Base-by-base conservation (phyloP, 2,888 invertebrate species). In the Iselma pallidipennis region DNA sequence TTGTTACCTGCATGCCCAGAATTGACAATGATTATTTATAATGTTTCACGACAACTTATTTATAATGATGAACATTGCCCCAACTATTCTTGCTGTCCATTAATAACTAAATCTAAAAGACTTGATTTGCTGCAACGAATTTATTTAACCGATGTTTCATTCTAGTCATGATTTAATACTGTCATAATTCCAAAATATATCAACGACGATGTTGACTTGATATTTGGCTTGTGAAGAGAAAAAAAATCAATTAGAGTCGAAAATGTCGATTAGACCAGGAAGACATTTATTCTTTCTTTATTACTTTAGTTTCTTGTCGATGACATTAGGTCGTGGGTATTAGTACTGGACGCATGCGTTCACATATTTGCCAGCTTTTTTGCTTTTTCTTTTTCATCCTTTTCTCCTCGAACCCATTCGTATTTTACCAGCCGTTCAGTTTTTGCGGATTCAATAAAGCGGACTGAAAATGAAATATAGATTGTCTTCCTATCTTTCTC, bases 391-490 rank as follows among this genome's bases (percentile, higher is more conserved):
- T 19, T n/a, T n/a, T n/a, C n/a, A n/a, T n/a, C n/a, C 7, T 9
- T 12, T 16, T 21, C 16, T 21, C 7, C 3, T 19, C 61, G 57
- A 62, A 67, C 61, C 56, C 62, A 57, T 61, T 63, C 66, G 65
- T 67, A 70, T 69, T 67, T 68, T 65, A 59, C 62, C 58, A 65
- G 62, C 70, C 70, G 70, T 65, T 67, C 65, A 67, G 64, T 75
- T 74, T 71, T 71, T 71, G 70, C 61, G 65, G 71, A 73, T 72
- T 70, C 72, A 71, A 74, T 73, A 71, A 71, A 70, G 69, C 71
- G 67, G 68, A 66, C 71, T 67, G 70, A 68, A 73, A 72, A 75
- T 75, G 73, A 76, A 75, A 74, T 75, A 76, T 76, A 72, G 72
- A 74, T 72, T 72, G 73, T 73, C 74, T 74, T 73, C 10, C 45